Evolutionary conservation across 2,888 invertebrate species (phyloP), one percentile per base, ranked within the genome.

Genomic region (Pseudococcus viburni): DNA sequence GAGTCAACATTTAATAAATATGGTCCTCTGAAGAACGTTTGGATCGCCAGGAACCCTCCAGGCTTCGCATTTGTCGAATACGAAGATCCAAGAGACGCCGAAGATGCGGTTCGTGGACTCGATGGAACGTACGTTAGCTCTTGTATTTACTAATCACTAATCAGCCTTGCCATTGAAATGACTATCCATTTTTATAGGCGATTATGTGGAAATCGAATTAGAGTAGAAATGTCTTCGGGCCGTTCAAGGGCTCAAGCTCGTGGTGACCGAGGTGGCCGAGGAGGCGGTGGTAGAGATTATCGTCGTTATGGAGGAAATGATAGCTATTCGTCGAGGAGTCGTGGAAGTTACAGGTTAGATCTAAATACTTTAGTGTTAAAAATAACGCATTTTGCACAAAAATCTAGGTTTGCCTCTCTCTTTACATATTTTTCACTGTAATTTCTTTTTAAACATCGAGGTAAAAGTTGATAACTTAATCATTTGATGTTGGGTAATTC

Each of bases 151-250:
- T 33, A 33, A 39, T 7, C n/a, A 33, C 11, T 33, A 42, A 2
- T 83, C 33, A 59, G 64, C 64, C 42, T 12, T 80, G n/a, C 26
- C 9, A 9, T 42, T 7, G 9, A 42, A 8, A 8, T 42, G 0
- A 8, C 42, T 42, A 8, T 42, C 42, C 8, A 3, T 42, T 42
- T 91, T 92, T 22, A 91, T 15, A 96, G 96, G 89, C 95, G 96
- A 86, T 95, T 96, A 92, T 97, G 97, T 92, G 97, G 97, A 12
- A 95, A 96, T 39, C 94, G 97, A 91, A 96, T 97, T 84, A 94
- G 97, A 89, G 97, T 97, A n/a, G 97, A 97, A 93, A 97, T 97
- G 97, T 97, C 97, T 0, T 96, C 96, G 90, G 97, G 97, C 0
- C 94, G 96, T 90, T 96, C 96, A 86, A 93, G 94, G 90, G 94